phyloP scores from a whole-genome alignment of 2,113 vertebrate species.

The Ahaetulla prasina region DNA sequence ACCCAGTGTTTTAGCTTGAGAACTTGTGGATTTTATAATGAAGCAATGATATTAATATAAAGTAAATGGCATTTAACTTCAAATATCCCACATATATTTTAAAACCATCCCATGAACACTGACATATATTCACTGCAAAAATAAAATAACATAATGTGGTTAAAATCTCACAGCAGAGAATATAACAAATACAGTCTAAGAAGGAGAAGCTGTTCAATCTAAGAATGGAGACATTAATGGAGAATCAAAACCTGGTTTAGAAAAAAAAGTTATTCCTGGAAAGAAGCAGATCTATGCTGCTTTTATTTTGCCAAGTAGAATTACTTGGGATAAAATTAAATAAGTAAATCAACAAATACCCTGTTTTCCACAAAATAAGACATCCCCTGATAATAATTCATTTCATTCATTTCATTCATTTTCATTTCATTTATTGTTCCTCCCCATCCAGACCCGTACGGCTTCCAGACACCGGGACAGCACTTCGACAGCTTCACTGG shows the following conservation, averaged over 20 bases:
- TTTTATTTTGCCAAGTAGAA: neutral
- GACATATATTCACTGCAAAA: neutral
- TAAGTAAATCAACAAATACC: neutral
- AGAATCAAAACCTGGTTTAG: neutral
- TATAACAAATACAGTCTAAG: neutral
- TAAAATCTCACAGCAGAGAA: conserved; percentile 20
- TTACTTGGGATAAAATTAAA: neutral
- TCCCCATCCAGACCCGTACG: no score
- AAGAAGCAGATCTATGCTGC: neutral
- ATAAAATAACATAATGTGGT: conserved; percentile 10
- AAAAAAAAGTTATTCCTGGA: neutral
- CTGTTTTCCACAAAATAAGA: no score
- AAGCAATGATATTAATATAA: conserved; percentile 29
- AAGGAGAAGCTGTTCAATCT: conserved; percentile 3
- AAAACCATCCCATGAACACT: conserved; percentile 28
- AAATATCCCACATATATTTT: conserved; percentile 8
- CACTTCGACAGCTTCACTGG: no score
- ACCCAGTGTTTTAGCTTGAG: conserved; percentile 3
- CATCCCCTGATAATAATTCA: no score
- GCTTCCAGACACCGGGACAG: no score
- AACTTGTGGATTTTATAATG: conserved; percentile 34
- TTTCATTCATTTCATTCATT: no score
- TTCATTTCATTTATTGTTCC: no score
- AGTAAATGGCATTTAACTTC: conserved; percentile 36
- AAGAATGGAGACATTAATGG: conserved; percentile 26